Evolutionary conservation across 2,113 vertebrate genomes (phyloP).

Genomic region (Prunella fulvescens): DNA sequence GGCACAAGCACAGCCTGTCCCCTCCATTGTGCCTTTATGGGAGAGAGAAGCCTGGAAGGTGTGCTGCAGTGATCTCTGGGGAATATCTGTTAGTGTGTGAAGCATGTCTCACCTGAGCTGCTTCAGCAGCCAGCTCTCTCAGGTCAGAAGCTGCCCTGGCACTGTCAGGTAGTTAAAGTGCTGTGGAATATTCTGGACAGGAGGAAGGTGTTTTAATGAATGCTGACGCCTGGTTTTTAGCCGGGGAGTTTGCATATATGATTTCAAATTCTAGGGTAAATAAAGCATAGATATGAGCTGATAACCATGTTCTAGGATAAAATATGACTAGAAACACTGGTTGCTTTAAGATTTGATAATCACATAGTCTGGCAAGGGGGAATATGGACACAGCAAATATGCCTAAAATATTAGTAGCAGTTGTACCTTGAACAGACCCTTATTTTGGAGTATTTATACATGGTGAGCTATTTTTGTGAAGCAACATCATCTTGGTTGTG

Average conservation of each 20-base stretch:
- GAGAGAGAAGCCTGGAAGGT: background rate
- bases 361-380: background rate
- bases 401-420: background rate
- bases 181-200: background rate
- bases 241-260: background rate
- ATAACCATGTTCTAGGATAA: background rate
- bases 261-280: background rate
- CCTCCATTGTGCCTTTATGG: background rate
- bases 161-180: background rate
- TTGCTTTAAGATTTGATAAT: background rate
- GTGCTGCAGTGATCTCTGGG: background rate
- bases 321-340: background rate
- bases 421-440: background rate
- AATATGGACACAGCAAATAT: background rate
- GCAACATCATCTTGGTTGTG: background rate
- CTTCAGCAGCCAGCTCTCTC: background rate
- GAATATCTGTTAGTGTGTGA: no score
- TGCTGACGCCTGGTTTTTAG: background rate
- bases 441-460: background rate
- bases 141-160: background rate
- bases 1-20: background rate
- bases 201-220: background rate
- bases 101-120: accelerated
- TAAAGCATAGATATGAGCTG: conserved; percentile 7
- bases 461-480: background rate